A percentile compares a stretch with the other conserved stretches of the same genome.
These are phyloP conservation scores for Hemicrepidius hirtus DNA, from an alignment of 2,888 invertebrate genomes.

Conservation along the genomic window DNA sequence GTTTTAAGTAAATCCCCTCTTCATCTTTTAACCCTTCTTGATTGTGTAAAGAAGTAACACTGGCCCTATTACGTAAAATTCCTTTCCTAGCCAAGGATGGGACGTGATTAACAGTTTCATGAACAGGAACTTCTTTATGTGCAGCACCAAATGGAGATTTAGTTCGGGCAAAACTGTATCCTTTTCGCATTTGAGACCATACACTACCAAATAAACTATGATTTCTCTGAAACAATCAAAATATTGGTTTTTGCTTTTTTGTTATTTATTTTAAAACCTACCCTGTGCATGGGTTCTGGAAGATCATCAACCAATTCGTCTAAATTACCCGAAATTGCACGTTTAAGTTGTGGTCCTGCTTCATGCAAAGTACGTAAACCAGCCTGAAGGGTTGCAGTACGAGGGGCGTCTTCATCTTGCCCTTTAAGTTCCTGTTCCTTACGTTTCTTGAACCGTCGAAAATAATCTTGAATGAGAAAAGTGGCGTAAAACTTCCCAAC, in stretches of 20 bases:
- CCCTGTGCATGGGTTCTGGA: constrained; percentile 98
- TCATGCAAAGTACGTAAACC: constrained; percentile 98
- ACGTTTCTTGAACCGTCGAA: constrained; percentile 98
- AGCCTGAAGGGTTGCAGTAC: constrained; percentile 95
- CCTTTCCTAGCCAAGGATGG: constrained; percentile 73
- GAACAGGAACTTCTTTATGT: constrained; percentile 72
- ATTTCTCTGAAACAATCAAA: constrained; percentile 83
- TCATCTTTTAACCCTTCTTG: constrained; percentile 72
- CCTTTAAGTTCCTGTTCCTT: constrained; percentile 91
- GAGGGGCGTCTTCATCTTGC: constrained; percentile 83
- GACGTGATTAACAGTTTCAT: constrained; percentile 76
- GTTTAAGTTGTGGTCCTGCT: constrained; percentile 97
- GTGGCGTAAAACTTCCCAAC: constrained; percentile 99
- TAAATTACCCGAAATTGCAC: constrained; percentile 99
- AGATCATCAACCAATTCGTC: constrained; percentile 94
- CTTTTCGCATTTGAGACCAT: constrained; percentile 93
- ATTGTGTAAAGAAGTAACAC: constrained; percentile 66
- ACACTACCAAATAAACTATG: constrained; percentile 97
- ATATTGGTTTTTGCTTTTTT: not conserved
- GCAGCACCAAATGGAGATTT: constrained; percentile 77
- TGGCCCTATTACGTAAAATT: constrained; percentile 67
- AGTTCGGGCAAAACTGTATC: constrained; percentile 78
- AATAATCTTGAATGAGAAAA: constrained; percentile 99
- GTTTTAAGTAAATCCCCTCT: constrained; percentile 87
- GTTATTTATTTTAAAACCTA: constrained; percentile 75